phyloP scores from a whole-genome alignment of 1,140 invertebrate species.

The Lasaia peninsularis region DNA sequence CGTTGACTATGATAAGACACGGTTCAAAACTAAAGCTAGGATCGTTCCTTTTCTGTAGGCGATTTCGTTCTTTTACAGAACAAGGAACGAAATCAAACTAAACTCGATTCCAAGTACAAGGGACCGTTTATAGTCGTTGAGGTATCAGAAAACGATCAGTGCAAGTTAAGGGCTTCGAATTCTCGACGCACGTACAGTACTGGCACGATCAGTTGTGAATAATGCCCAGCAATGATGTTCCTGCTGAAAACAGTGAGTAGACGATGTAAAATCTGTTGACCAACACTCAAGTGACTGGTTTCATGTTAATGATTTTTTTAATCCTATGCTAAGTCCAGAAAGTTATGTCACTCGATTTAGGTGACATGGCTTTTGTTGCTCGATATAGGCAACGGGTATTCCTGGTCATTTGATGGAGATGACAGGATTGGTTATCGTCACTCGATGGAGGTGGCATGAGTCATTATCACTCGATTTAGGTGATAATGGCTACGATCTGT shows the following conservation, averaged over 20 bases:
- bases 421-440: conserved; percentile 8
- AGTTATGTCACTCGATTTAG: conserved; percentile 9
- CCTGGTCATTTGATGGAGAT: too few relatives aligned
- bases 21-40: conserved; percentile 42
- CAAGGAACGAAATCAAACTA: conserved; percentile 48
- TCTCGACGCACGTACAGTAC: conserved; percentile 34
- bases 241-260: conserved; percentile 1
- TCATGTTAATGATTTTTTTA: background rate
- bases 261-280: too few relatives aligned
- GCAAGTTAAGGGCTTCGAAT: conserved; percentile 27
- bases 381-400: too few relatives aligned
- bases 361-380: too few relatives aligned
- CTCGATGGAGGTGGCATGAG: conserved; percentile 17
- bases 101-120: conserved; percentile 43
- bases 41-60: conserved; percentile 35
- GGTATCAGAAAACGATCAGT: conserved; percentile 34
- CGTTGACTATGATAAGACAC: conserved; percentile 31
- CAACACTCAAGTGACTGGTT: too few relatives aligned
- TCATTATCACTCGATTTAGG: conserved; percentile 16
- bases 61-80: conserved; percentile 47
- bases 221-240: conserved; percentile 22
- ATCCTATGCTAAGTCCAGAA: too few relatives aligned
- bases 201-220: conserved; percentile 34
- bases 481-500: conserved; percentile 15
- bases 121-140: conserved; percentile 42